A percentile compares a stretch with the other conserved stretches of the same genome.
Evolutionary conservation across 2,113 vertebrate species (phyloP).

Genomic region (Ptilorrhoa leucosticta): DNA sequence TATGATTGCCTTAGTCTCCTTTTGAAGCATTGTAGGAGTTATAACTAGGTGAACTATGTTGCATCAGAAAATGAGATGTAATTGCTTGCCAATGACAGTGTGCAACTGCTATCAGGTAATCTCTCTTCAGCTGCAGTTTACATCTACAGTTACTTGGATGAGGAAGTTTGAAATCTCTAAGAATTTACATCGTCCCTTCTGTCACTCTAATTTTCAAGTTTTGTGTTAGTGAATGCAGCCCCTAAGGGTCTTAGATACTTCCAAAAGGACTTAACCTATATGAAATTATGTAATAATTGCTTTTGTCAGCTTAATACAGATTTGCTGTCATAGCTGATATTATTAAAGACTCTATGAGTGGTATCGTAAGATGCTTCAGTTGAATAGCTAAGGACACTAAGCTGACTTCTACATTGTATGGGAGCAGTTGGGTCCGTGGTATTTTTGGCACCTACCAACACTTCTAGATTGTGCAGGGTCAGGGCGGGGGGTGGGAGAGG

Average conservation of each 20-base stretch:
- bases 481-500: rapidly evolving
- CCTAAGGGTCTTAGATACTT: background rate
- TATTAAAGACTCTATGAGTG: rapidly evolving
- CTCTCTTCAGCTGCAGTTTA: background rate
- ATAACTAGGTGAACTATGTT: background rate
- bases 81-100: background rate
- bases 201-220: background rate
- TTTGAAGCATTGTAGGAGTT: background rate
- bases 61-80: constrained; percentile 13
- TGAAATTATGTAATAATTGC: background rate
- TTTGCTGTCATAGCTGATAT: background rate
- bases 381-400: background rate
- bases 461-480: background rate
- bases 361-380: background rate
- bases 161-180: background rate
- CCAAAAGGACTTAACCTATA: background rate
- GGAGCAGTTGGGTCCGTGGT: background rate
- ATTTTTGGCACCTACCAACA: background rate
- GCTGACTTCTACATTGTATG: background rate
- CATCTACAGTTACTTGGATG: background rate
- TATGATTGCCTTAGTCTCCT: background rate
- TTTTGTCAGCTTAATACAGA: background rate
- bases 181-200: background rate
- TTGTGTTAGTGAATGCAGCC: background rate
- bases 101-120: background rate